Base-by-base conservation (phyloP, 2,797 vertebrate species). In the Eurystomus glaucurus region DNA sequence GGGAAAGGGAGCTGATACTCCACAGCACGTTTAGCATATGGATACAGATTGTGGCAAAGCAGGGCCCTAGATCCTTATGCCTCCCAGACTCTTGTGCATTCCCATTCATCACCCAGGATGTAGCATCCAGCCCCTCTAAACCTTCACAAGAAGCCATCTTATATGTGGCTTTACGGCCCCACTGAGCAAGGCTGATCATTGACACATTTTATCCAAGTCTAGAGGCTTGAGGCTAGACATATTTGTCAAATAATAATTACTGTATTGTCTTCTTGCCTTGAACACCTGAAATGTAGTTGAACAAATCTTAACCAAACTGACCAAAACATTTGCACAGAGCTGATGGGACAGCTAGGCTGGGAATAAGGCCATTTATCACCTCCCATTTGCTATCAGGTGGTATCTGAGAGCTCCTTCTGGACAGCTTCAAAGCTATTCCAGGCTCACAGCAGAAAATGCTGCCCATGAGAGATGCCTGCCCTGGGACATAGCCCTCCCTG, bases 331-430 rank as follows among this genome's bases (percentile, higher is more conserved):
- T 52, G 29, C 58, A 57, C 14, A 54, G 45, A 52, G 23, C 4
- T 31, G 52, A 64, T 41, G 19, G 54, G 37, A 35, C 28, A 82
- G 43, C 51, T 70, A n/a, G 28, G 9, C 19, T 31, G 41, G 29
- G 55, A 55, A 43, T 23, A 43, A 70, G 28, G 35, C 23, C 37
- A 28, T 92, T 58, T 75, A 19, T 28, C 31, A 23, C 31, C 33
- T 75, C 48, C 48, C 0, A 0, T 88, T 85, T 78, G 66, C 74
- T 85, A 51, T 92, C 48, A 80, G 65, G 31, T 69, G 57, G 65
- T 90, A 31, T 54, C 79, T 84, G 74, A 78, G 75, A 75, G 19
- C 81, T 85, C 37, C 55, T 84, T 66, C 28, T 64, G 60, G 18
- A 33, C 14, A 19, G 23, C n/a, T 89, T 77, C 51, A 83, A 70